Evolutionary conservation across 2,797 vertebrate genomes (phyloP).

Genomic region (Macropodus opercularis): DNA sequence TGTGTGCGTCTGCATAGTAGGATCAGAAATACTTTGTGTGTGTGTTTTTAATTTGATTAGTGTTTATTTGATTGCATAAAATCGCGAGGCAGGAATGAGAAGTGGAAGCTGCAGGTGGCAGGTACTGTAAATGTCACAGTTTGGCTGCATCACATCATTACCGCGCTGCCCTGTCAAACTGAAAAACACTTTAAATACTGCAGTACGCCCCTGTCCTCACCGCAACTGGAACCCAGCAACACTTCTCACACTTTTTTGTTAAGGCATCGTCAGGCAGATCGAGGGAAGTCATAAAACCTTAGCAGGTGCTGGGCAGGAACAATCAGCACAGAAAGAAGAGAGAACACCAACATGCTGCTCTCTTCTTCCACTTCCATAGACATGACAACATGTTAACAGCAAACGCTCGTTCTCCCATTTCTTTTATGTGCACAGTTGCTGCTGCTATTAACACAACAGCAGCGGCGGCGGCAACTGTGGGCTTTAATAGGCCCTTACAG

Average conservation of each 20-base stretch:
- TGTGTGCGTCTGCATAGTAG: neutral
- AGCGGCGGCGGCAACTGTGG: conserved; percentile 2
- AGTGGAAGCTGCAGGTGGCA: too few species aligned
- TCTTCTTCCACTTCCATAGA: neutral
- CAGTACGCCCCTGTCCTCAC: neutral
- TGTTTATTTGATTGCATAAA: too few species aligned
- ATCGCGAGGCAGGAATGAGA: too few species aligned
- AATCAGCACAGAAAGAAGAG: neutral
- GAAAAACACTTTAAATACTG: neutral
- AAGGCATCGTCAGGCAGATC: neutral
- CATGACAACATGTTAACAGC: neutral
- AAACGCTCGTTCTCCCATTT: neutral
- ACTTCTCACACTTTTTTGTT: neutral
- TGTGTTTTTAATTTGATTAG: too few species aligned
- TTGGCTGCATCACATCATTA: neutral
- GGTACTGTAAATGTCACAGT: neutral
- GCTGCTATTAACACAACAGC: conserved; percentile 2
- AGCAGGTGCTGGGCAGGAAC: neutral
- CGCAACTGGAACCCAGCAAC: neutral
- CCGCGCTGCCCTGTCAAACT: neutral
- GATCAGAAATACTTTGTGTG: too few species aligned
- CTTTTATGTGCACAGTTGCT: neutral
- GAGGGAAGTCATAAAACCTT: too few species aligned
- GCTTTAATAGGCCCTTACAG: conserved; percentile 20
- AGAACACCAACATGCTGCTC: neutral